Evolutionary conservation across 2,113 vertebrate species (phyloP).

Genomic region (Porphyrio hochstetteri): DNA sequence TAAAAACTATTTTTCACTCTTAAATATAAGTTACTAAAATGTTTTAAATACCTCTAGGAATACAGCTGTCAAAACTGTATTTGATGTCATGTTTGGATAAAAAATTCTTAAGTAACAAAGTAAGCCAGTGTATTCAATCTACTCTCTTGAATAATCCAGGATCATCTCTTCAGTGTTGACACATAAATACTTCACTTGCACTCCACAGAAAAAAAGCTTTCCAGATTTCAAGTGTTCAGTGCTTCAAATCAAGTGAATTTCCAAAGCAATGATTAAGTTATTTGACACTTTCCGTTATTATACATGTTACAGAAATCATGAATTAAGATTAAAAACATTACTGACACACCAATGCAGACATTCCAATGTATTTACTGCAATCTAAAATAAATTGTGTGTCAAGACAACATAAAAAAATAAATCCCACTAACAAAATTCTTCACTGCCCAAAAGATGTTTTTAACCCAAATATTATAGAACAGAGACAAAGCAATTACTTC

Average conservation of each 20-base stretch:
- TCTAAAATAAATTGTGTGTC: neutral
- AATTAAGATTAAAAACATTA: conserved; percentile 43
- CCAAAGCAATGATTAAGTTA: conserved; percentile 14
- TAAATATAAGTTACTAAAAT: conserved; percentile 48
- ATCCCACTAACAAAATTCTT: neutral
- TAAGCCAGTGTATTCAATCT: conserved; percentile 60
- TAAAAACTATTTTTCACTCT: conserved; percentile 35
- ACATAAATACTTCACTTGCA: conserved; percentile 13
- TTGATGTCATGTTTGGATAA: conserved; percentile 39
- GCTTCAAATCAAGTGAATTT: conserved; percentile 41
- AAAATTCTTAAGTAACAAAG: conserved; percentile 55
- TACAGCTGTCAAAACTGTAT: conserved; percentile 33
- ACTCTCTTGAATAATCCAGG: conserved; percentile 58
- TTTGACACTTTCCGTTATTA: conserved; percentile 1
- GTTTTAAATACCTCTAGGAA: conserved; percentile 50
- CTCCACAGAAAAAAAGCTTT: neutral
- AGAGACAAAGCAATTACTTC: conserved; percentile 54
- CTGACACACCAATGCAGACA: conserved; percentile 31
- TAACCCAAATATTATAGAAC: conserved; percentile 61
- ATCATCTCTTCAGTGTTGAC: conserved; percentile 36
- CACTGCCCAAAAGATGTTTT: neutral
- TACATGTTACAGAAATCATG: neutral
- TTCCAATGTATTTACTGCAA: conserved; percentile 29
- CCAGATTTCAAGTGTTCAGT: neutral
- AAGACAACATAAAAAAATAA: neutral